Evolutionary conservation across 2,888 invertebrate species (phyloP).

Genomic region (Melinaea menophilus): DNA sequence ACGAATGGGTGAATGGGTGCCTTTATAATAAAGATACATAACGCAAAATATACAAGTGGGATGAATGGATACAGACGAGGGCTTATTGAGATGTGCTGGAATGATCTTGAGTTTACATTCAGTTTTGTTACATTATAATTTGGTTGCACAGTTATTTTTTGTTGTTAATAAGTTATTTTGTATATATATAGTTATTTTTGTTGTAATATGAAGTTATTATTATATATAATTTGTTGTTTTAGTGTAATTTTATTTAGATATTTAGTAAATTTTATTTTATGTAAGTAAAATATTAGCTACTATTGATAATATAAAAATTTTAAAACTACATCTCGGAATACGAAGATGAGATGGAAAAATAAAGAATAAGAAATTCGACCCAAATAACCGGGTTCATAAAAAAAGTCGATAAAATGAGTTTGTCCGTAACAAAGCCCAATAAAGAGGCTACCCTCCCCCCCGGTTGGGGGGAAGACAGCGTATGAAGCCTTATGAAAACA

Average conservation of each 20-base stretch:
- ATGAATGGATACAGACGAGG: slow-evolving; percentile 54
- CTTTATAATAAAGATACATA: slow-evolving; percentile 65
- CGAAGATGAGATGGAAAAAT: neutral
- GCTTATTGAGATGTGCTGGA: neutral
- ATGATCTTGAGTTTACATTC: neutral
- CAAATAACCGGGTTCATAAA: slow-evolving; percentile 23
- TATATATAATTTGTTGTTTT: too few species aligned
- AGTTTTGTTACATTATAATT: neutral
- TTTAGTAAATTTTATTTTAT: too few species aligned
- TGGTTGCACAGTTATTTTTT: too few species aligned
- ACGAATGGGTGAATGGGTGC: slow-evolving; percentile 72
- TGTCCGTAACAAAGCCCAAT: slow-evolving; percentile 10
- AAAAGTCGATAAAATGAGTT: slow-evolving; percentile 28
- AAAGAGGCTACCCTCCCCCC: slow-evolving; percentile 15
- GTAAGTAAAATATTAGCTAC: too few species aligned
- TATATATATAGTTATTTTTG: too few species aligned
- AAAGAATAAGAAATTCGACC: neutral
- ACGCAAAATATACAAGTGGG: slow-evolving; percentile 70
- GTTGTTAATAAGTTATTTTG: too few species aligned
- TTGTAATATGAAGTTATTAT: too few species aligned
- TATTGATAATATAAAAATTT: neutral
- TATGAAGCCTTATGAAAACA: slow-evolving; percentile 28
- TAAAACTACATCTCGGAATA: neutral
- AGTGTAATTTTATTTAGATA: too few species aligned
- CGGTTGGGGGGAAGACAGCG: slow-evolving; percentile 16